Evolutionary conservation across 2,113 vertebrate species (phyloP).

Genomic region (Chelonoidis abingdonii): DNA sequence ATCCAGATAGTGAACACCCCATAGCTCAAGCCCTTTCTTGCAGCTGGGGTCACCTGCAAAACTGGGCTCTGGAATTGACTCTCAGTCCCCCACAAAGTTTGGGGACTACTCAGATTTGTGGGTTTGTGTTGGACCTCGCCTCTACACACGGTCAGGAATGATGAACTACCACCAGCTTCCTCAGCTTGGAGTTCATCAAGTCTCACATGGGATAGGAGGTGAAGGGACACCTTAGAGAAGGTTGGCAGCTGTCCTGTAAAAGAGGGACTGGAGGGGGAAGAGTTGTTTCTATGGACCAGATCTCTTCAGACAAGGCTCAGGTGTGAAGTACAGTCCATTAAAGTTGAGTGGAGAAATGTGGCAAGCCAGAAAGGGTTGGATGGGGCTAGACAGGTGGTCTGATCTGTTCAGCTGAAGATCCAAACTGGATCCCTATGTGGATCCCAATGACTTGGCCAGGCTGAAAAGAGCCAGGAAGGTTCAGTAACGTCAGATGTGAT

Average conservation of each 20-base stretch:
- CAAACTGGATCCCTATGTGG: neutral
- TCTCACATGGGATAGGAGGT: neutral
- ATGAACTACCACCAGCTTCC: neutral
- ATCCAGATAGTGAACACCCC: neutral
- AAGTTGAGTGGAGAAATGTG: neutral
- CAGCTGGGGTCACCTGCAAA: neutral
- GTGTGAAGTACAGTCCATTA: neutral
- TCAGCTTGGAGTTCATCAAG: neutral
- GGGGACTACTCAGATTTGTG: neutral
- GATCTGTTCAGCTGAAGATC: neutral
- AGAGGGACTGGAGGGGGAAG: neutral
- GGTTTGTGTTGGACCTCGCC: neutral
- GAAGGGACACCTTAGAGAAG: neutral
- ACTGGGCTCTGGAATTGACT: neutral
- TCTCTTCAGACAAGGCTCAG: neutral
- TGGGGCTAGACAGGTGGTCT: neutral
- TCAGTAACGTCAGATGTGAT: neutral
- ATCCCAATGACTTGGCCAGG: neutral
- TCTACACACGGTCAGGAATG: neutral
- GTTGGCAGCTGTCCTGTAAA: neutral
- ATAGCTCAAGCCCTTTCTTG: neutral
- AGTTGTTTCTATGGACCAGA: too few relatives aligned
- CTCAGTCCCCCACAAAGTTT: neutral
- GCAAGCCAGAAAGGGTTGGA: neutral
- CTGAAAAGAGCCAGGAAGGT: neutral